Evolutionary conservation across 2,888 invertebrate species (phyloP), one percentile per base, ranked within the genome.

Genomic region (Imbricaverruca yamaguchii): DNA sequence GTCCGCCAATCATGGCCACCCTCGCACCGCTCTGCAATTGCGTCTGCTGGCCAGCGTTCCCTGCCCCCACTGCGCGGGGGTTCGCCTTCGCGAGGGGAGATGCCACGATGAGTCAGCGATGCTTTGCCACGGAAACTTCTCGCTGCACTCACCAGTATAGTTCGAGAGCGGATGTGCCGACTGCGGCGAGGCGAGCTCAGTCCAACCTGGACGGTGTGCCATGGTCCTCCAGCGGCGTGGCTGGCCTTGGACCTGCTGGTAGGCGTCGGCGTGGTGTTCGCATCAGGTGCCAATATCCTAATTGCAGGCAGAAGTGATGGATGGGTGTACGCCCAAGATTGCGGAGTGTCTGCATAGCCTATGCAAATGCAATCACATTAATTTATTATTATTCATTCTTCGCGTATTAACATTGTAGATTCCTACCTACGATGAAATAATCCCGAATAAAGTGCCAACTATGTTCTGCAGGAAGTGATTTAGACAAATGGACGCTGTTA

Each of bases 321-420:
- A 69, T 39, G 13, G 39, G 39, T 23, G 15, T 8, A 25, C 69
- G 69, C 69, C 69, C 67, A 25, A n/a, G 63, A 63, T 63, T 23
- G 12, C 21, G 21, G 23, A 55, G 12, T 74, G 13, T 9, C 15
- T 23, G 6, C 53, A 9, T 11, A 55, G 55, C 53, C 55, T 55
- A 53, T 21, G 74, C 53, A 55, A 74, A 21, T 11, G 55, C 55
- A 74, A 74, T 74, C 1, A 74, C 13, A 53, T 13, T 10, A 74
- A 74, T 74, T 69, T 69, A 69, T 69, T 69, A 69, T 12, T 25
- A 69, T 39, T 69, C 23, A 13, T 23, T 10, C 10, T 12, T 13
- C 69, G 39, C 39, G 39, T 69, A 69, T 69, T 69, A 69, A 69
- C 69, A 69, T 69, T 39, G 69, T 39, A 69, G 69, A 69, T 69